Evolutionary conservation across 2,888 invertebrate genomes (phyloP), one percentile per base, ranked within the genome.

Genomic region (Agrilus mali): DNA sequence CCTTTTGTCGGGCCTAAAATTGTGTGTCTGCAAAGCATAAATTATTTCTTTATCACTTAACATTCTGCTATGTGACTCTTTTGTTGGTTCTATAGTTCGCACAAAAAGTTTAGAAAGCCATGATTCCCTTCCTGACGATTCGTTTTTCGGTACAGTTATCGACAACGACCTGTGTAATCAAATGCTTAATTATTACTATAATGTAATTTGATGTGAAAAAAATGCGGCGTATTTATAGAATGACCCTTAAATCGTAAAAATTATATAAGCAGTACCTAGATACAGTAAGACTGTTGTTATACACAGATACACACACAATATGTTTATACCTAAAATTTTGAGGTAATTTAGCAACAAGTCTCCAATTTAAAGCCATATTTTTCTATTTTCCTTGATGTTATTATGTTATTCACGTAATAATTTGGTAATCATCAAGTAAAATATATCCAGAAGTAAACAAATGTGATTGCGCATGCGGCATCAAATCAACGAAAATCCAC

Each of bases 31-130:
- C 46, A 97, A 74, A 50, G 95, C 92, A 69, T 92, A 97, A 57
- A 98, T 86, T 45, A 86, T 79, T 69, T 96, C 96, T 68, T 95
- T 95, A 68, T 93, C 92, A 58, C 95, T 92, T 38, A 97, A 76
- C 82, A 95, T 88, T 50, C 93, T 83, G 59, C 96, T 96, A 68
- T 97, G 97, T 3, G 95, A 86, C 64, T 94, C 93, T 66, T 92
- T 93, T 2, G 92, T 90, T 5, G 93, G 90, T 63, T 94, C 92
- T 61, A 94, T 89, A 65, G 84, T 87, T 48, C 92, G 76, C 36
- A 93, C 92, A 57, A 92, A 71, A 50, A 94, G 69, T 66, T 90
- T 93, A 53, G 86, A 87, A 44, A 93, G 70, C 89, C 92, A 93
- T 2, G 46, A 44, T 36, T 48, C 48, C n/a, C 43, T 48, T 16